Conservation (phyloP, 2,113 vertebrate species). For the Chrysemys picta region DNA sequence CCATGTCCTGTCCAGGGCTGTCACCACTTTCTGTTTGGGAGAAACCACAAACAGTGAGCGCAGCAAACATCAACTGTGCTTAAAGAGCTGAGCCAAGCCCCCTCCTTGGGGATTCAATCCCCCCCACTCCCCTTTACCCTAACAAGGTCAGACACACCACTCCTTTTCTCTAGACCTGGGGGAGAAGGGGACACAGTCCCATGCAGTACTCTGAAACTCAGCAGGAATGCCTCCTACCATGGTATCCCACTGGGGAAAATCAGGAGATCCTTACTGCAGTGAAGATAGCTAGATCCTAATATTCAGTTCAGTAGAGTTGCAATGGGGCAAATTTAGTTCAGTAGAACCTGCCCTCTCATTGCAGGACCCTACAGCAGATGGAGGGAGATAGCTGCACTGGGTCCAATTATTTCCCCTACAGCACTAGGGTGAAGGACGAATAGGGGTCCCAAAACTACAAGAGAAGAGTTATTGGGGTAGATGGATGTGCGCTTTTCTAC, state of each 20-base stretch:
- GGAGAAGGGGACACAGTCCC: background rate
- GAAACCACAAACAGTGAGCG: slow-evolving; percentile 4
- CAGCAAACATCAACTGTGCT: slow-evolving; percentile 11
- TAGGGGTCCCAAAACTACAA: background rate
- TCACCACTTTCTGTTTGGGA: slow-evolving; percentile 94
- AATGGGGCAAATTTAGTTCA: background rate
- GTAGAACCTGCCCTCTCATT: background rate
- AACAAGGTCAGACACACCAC: slow-evolving; percentile 8
- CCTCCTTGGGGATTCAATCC: background rate
- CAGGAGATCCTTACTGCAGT: background rate
- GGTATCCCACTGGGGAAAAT: background rate
- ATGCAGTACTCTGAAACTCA: background rate
- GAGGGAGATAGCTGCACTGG: background rate
- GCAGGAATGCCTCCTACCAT: background rate
- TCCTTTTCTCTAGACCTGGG: background rate
- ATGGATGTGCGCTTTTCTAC: background rate
- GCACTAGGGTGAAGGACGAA: background rate
- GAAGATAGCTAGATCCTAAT: accelerated
- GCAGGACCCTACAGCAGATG: background rate
- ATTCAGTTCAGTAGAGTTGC: background rate
- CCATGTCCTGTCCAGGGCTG: slow-evolving; percentile 96
- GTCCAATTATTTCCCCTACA: background rate
- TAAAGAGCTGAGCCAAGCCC: slow-evolving; percentile 14
- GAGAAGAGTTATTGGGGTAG: background rate
- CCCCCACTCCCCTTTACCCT: background rate